Base-by-base conservation (phyloP, 2,113 vertebrate genomes). In the Laticauda laticaudata region DNA sequence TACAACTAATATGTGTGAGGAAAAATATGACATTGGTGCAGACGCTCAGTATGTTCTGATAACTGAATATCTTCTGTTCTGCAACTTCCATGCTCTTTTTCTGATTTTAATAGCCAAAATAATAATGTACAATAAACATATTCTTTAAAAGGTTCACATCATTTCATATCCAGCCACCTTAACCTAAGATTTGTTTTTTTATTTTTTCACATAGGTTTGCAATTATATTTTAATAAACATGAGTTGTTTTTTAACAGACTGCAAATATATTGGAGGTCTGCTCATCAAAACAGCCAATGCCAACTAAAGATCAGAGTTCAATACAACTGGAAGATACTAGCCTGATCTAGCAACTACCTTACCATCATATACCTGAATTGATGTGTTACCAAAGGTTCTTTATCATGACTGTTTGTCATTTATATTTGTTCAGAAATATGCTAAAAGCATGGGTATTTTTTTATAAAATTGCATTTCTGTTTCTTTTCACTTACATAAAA, bases 401-500 rank as follows among this genome's bases (percentile, higher is more conserved):
- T 39, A 81, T 34, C 39, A 39, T 6, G 2, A 81, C 10, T 0
- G 0, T 39, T 86, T 86, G 29, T n/a, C 45, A 59, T 59, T 93
- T 93, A 61, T 92, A 10, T 45, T 34, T 57, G 87, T 9, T 0
- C 88, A 90, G 81, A 81, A 56, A 45, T 4, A 75, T 94, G 88
- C 64, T 91, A 86, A n/a, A 20, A 2, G 23, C 4, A 26, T 90
- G 90, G 51, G 88, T 92, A 9, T 9, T 51, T 18, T 39, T 93
- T 59, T 23, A 59, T 59, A 59, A 90, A 92, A 2, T 59, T 87
- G 26, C n/a, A 90, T 89, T 95, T 95, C 94, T 94, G 95, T 93
- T 96, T 95, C 94, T 86, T 95, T 95, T 95, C 94, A 95, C 92
- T 59, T 93, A 86, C 91, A 92, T 93, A 92, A 93, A 93, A 96